phyloP scores from a whole-genome alignment of 2,888 invertebrate genomes.

The Caenorhabditis drosophilae region DNA sequence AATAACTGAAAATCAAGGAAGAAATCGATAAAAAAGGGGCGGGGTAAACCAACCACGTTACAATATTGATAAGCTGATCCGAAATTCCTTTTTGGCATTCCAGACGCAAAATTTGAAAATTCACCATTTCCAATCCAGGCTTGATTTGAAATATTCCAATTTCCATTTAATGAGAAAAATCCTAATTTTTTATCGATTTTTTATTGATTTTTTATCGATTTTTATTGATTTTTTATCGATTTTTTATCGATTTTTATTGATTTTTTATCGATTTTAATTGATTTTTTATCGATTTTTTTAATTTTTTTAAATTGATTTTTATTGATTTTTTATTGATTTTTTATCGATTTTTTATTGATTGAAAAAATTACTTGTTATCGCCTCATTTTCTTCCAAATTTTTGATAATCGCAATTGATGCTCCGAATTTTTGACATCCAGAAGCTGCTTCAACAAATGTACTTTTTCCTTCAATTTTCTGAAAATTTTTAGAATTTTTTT shows the following conservation, averaged over 20 bases:
- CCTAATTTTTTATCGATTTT: too few species aligned
- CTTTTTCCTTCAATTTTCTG: slow-evolving; percentile 13
- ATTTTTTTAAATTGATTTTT: not conserved
- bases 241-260: too few species aligned
- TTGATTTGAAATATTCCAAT: too few species aligned
- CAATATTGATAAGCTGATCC: slow-evolving; percentile 1
- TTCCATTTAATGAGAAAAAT: too few species aligned
- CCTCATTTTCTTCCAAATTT: slow-evolving; percentile 5
- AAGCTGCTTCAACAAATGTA: not conserved
- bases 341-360: not conserved
- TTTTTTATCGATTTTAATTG: not conserved
- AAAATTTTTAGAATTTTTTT: too few species aligned
- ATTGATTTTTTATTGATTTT: slow-evolving; percentile 12
- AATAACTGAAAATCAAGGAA: too few species aligned
- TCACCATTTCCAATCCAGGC: not conserved
- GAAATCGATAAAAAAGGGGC: too few species aligned
- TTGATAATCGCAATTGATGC: slow-evolving; percentile 3
- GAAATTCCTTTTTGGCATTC: not conserved
- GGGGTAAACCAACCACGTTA: not conserved
- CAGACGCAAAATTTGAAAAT: slow-evolving; percentile 2
- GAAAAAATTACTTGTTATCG: slow-evolving; percentile 16
- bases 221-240: too few species aligned
- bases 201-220: too few species aligned
- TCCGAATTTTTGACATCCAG: slow-evolving; percentile 7
- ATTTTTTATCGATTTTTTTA: not conserved